phyloP scores from a whole-genome alignment of 2,797 vertebrate genomes.

The Onychomys torridus region DNA sequence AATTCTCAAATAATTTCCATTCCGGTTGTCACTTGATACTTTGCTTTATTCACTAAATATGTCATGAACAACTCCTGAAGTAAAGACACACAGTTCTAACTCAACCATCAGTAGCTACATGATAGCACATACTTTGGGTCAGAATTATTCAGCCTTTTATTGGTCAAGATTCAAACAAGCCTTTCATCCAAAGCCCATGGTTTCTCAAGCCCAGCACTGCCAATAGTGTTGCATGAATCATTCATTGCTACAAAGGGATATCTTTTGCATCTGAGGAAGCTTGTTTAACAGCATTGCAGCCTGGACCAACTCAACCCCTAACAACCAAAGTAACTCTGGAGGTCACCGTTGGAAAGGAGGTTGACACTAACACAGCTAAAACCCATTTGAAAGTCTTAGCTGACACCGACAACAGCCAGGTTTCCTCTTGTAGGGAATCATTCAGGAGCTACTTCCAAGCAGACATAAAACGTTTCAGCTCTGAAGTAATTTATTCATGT shows the following conservation, averaged over 20 bases:
- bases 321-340: not conserved
- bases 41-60: not conserved
- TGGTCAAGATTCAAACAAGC: not conserved
- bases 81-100: not conserved
- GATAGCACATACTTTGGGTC: too few relatives aligned
- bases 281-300: not conserved
- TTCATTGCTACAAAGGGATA: not conserved
- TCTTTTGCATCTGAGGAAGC: not conserved
- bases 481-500: not conserved
- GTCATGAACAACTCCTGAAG: not conserved
- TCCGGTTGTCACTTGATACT: not conserved
- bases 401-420: not conserved
- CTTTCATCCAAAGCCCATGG: not conserved
- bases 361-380: not conserved
- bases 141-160: not conserved
- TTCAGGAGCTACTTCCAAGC: not conserved
- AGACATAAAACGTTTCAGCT: not conserved
- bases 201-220: not conserved
- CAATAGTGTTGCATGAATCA: not conserved
- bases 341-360: not conserved
- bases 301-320: not conserved
- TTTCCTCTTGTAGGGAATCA: not conserved
- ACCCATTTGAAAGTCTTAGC: not conserved
- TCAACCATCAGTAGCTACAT: not conserved
- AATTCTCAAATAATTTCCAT: not conserved